A percentile compares a stretch with the other conserved stretches of the same genome.
Evolutionary conservation across 2,113 vertebrate species (phyloP).

Genomic region (Alouatta palliata): DNA sequence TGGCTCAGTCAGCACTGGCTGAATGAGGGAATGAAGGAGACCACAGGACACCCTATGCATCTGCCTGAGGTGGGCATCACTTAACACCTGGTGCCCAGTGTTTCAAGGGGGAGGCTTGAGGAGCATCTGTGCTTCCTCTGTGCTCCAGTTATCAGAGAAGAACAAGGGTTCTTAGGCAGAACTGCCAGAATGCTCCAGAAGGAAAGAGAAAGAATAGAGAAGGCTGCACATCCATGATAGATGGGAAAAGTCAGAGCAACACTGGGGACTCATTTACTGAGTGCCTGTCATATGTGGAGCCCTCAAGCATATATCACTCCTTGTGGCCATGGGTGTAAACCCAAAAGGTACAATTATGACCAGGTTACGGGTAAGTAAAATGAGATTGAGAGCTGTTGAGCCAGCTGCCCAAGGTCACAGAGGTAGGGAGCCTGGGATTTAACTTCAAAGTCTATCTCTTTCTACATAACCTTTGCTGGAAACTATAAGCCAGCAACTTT

Average conservation of each 20-base stretch:
- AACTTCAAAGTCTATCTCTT: not conserved
- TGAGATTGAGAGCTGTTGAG: conserved; percentile 17
- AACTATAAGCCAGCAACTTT: not conserved
- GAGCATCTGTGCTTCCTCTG: not conserved
- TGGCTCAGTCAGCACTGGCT: not conserved
- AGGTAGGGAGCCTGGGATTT: not conserved
- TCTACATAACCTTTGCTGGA: not conserved
- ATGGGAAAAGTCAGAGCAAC: not conserved
- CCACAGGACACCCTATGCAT: not conserved
- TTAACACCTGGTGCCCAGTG: not conserved
- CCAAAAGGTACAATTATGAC: not conserved
- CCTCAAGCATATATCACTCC: too few relatives aligned
- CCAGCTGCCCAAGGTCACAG: not conserved
- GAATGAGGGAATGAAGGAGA: not conserved
- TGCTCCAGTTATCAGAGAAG: not conserved
- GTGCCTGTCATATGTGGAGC: not conserved
- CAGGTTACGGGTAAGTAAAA: not conserved
- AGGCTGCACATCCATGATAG: not conserved
- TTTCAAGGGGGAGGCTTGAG: not conserved
- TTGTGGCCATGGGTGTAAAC: not conserved
- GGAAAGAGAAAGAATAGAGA: not conserved
- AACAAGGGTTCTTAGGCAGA: not conserved
- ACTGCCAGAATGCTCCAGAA: not conserved
- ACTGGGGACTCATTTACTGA: not conserved
- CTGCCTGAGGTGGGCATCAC: not conserved